phyloP scores from a whole-genome alignment of 2,797 vertebrate genomes.

The Eupleurogrammus muticus region DNA sequence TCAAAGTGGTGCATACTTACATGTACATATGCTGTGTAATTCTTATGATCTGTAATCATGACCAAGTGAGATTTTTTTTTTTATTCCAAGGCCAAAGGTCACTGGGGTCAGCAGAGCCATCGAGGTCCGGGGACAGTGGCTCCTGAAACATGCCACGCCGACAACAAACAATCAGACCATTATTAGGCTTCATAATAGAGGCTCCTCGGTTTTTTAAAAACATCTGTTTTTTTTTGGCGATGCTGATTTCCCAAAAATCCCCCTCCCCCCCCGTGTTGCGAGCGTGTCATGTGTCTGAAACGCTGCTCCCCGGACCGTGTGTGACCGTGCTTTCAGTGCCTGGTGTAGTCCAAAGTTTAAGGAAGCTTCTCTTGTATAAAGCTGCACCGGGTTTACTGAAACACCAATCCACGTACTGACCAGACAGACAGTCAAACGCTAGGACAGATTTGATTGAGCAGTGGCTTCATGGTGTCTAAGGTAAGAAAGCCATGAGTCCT shows the following conservation, averaged over 20 bases:
- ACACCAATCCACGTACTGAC: conserved; percentile 61
- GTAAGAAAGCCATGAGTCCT: conserved; percentile 76
- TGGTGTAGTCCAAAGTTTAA: conserved; percentile 71
- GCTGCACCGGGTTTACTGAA: conserved; percentile 65
- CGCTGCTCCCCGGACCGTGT: conserved; percentile 73
- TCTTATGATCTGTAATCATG: too few relatives aligned
- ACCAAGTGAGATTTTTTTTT: conserved; percentile 10
- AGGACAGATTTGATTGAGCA: conserved; percentile 74
- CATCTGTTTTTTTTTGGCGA: conserved; percentile 9
- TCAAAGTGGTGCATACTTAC: conserved; percentile 10
- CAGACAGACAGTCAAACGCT: conserved; percentile 65
- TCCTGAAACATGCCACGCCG: conserved; percentile 71
- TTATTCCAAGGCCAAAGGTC: conserved; percentile 76
- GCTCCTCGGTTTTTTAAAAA: conserved; percentile 11
- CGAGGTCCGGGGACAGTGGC: conserved; percentile 75
- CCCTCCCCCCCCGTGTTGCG: conserved; percentile 39
- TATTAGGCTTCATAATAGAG: too few relatives aligned
- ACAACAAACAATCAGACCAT: conserved; percentile 36
- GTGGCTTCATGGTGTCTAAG: conserved; percentile 68
- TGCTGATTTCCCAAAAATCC: conserved; percentile 30
- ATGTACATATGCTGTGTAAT: conserved; percentile 27
- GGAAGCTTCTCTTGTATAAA: conserved; percentile 58
- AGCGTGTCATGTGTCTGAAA: conserved; percentile 73
- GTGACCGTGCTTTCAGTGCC: conserved; percentile 77
- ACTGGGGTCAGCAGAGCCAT: conserved; percentile 72